Evolutionary conservation across 2,113 vertebrate genomes (phyloP).

Genomic region (Myocastor coypus): DNA sequence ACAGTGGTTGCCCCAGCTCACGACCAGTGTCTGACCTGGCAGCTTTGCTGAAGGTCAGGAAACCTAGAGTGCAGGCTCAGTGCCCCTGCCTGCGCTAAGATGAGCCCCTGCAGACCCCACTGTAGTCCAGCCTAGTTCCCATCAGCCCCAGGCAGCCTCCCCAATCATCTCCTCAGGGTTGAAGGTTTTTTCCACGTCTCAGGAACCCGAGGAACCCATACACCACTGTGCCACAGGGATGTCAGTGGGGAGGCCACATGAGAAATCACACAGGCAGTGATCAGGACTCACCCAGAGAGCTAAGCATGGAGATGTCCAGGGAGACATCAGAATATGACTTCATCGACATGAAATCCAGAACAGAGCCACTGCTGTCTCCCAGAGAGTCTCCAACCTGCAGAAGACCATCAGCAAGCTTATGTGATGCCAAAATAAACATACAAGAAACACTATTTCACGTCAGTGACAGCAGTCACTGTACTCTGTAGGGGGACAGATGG

Average conservation of each 20-base stretch:
- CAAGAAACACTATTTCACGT: background rate
- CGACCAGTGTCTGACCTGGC: rapidly evolving
- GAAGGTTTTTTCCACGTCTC: background rate
- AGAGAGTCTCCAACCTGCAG: slow-evolving; percentile 89
- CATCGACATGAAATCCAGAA: slow-evolving; percentile 95
- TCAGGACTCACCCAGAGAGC: slow-evolving; percentile 91
- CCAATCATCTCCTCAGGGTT: background rate
- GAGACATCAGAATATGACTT: slow-evolving; percentile 96
- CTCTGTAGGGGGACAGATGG: background rate
- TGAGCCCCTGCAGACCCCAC: background rate
- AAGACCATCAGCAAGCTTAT: background rate
- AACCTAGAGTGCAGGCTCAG: background rate
- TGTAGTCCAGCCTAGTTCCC: background rate
- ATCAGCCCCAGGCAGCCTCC: background rate
- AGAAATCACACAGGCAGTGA: background rate
- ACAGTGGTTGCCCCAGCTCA: background rate
- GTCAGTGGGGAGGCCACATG: too few species aligned
- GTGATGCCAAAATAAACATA: background rate
- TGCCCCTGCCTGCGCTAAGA: background rate
- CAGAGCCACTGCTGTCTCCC: slow-evolving; percentile 89
- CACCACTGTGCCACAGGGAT: too few species aligned
- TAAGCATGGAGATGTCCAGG: slow-evolving; percentile 95
- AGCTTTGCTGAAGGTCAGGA: background rate
- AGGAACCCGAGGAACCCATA: background rate
- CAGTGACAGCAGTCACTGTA: background rate